Evolutionary conservation across 1,140 invertebrate species (phyloP).

Genomic region (Grapholita molesta): DNA sequence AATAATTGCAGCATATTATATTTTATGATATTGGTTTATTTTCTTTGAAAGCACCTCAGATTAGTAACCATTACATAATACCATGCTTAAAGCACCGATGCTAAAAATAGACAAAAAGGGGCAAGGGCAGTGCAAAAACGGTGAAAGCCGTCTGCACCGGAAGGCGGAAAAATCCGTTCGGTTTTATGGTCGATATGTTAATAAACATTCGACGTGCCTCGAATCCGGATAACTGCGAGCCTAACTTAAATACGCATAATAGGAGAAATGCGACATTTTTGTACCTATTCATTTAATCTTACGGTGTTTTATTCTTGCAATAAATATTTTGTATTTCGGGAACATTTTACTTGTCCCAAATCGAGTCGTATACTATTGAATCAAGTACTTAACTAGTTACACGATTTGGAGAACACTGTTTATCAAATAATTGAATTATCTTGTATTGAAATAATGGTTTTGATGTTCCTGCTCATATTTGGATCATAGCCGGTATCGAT

Average conservation of each 20-base stretch:
- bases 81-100: conserved; percentile 20
- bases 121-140: conserved; percentile 37
- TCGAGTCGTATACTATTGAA: no score
- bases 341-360: background rate
- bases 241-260: conserved; percentile 4
- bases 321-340: no score
- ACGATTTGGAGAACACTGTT: no score
- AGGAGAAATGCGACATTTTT: background rate
- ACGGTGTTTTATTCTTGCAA: background rate
- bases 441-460: no score
- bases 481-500: no score
- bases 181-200: conserved; percentile 69
- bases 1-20: background rate
- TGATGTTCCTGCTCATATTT: no score
- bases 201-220: conserved; percentile 52
- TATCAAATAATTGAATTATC: no score
- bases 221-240: conserved; percentile 36
- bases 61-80: background rate
- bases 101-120: conserved; percentile 28
- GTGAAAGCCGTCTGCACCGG: conserved; percentile 48
- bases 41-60: no score
- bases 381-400: no score
- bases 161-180: conserved; percentile 52
- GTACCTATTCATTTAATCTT: background rate
- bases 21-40: no score